Base-by-base conservation (phyloP, 2,797 vertebrate genomes). In the Melopsittacus undulatus region DNA sequence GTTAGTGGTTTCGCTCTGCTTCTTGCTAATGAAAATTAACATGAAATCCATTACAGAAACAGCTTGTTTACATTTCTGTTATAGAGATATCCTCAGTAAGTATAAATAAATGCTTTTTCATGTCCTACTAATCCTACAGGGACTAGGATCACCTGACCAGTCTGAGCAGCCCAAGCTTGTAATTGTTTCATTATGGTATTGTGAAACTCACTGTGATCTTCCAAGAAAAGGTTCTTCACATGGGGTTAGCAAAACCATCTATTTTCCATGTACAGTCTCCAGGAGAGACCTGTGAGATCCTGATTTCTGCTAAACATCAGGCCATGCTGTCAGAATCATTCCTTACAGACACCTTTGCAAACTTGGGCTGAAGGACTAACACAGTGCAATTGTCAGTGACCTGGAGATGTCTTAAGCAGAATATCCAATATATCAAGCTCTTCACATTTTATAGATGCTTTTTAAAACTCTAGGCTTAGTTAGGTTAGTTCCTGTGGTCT, bases 161-260 rank as follows among this genome's bases (percentile, higher is more conserved):
- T 79, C 49, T 78, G 75, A 72, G 54, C 13, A 83, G 87, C 34
- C 91, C 30, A 62, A 72, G 82, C 22, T 83, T 87, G 2, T 72
- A 85, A 91, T 72, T 73, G 34, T 61, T 95, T 84, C 92, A 90
- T 87, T 63, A 85, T 27, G 52, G n/a, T 67, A 26, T 49, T 84
- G 72, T 83, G 61, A 90, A 90, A 78, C 7, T 75, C 69, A 46
- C 38, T 51, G 52, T 57, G 38, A 83, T 64, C 68, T 92, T 92
- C 48, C 78, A 87, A 56, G 69, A 61, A 20, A 75, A 79, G 36
- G 43, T 64, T 68, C 63, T 83, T 40, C 72, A 67, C 0, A 10
- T 29, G 9, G 49, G 20, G 36, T 61, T 82, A 75, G 61, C n/a
- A 81, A 95, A 81, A 7, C 16, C 67, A 49, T 51, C 22, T 36